Evolutionary conservation across 2,888 invertebrate species (phyloP).

Genomic region (Glaucopsyche alexis): DNA sequence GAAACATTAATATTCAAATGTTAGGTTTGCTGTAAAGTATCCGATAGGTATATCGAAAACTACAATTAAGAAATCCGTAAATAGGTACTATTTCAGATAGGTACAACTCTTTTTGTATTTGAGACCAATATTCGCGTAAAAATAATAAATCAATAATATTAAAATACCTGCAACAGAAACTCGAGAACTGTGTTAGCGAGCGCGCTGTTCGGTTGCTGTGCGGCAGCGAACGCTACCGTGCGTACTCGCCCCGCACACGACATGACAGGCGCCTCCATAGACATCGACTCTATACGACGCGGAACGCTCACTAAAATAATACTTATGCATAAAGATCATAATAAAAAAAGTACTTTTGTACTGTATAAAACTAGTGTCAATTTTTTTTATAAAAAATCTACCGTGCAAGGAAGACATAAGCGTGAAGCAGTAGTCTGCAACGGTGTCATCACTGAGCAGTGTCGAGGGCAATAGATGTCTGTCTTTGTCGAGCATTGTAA

Average conservation of each 20-base stretch:
- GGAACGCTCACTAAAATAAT: conserved; percentile 46
- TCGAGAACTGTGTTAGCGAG: conserved; percentile 56
- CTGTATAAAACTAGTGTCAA: neutral
- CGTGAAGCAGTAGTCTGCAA: conserved; percentile 52
- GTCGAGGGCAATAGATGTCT: conserved; percentile 51
- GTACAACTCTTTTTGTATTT: no score
- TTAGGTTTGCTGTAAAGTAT: no score
- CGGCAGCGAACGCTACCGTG: conserved; percentile 49
- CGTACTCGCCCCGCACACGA: conserved; percentile 50
- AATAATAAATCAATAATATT: neutral
- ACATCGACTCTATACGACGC: conserved; percentile 45
- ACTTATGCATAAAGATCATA: conserved; percentile 1
- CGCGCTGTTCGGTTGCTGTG: conserved; percentile 49
- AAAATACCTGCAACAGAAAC: conserved; percentile 57
- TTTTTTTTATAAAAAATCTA: conserved; percentile 37
- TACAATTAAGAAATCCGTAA: no score
- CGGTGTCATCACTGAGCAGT: conserved; percentile 50
- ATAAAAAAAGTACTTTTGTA: neutral
- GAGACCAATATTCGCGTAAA: no score
- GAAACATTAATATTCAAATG: no score
- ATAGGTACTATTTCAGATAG: no score
- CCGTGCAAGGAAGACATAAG: conserved; percentile 56
- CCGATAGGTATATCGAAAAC: no score
- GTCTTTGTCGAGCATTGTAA: conserved; percentile 47
- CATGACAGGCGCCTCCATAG: conserved; percentile 44